Conservation (phyloP, 1,140 invertebrate species). For the Paraescarpia echinospica region DNA sequence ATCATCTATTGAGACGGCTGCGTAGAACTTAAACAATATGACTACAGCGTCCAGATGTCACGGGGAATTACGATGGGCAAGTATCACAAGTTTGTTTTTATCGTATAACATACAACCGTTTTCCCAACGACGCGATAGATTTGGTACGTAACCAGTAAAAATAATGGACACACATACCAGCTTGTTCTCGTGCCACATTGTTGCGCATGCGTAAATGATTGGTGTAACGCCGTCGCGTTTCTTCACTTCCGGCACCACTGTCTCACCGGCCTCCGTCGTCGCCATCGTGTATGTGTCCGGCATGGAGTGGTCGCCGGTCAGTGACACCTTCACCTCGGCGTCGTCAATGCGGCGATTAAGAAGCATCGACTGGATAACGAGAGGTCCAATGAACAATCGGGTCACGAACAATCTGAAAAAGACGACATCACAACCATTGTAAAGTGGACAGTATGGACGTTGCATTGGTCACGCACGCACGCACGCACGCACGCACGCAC, state of each 20-base stretch:
- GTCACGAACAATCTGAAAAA: conserved; percentile 76
- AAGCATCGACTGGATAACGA: conserved; percentile 95
- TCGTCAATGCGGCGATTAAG: conserved; percentile 91
- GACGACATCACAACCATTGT: neutral
- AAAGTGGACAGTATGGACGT: neutral
- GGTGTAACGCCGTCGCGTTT: conserved; percentile 32
- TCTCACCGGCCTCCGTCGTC: neutral
- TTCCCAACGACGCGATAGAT: too few species aligned
- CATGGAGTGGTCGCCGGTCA: neutral
- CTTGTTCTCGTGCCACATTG: conserved; percentile 56
- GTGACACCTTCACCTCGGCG: conserved; percentile 59
- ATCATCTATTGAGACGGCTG: too few species aligned
- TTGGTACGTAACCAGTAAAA: too few species aligned
- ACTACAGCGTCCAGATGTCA: too few species aligned
- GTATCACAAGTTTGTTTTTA: too few species aligned
- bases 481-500: too few species aligned
- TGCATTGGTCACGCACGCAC: neutral
- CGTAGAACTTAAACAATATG: too few species aligned
- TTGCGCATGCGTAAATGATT: conserved; percentile 54
- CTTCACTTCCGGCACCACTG: neutral
- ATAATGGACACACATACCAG: conserved; percentile 23
- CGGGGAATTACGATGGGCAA: too few species aligned
- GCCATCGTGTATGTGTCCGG: conserved; percentile 52
- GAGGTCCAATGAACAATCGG: conserved; percentile 88
- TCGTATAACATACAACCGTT: too few species aligned